phyloP scores from a whole-genome alignment of 2,113 vertebrate genomes.

The Pseudopodoces humilis region DNA sequence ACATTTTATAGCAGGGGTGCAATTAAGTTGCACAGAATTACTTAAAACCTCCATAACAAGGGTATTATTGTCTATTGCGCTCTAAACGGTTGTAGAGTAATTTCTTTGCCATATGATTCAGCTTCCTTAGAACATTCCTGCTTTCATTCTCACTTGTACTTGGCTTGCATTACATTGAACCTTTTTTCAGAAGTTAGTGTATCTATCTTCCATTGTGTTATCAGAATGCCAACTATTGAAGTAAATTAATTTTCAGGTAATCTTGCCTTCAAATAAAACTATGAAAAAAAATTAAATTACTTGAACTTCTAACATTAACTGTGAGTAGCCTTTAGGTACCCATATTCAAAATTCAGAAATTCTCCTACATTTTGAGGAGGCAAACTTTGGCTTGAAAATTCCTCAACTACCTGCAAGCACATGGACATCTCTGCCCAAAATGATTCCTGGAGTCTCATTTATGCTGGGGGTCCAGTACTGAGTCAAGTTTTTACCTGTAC shows the following conservation, averaged over 20 bases:
- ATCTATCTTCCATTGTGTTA: not conserved
- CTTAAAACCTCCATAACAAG: not conserved
- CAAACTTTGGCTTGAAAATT: not conserved
- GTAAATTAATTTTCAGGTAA: not conserved
- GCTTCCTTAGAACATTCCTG: not conserved
- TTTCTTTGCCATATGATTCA: not conserved
- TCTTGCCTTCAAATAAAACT: not conserved
- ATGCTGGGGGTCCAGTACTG: not conserved
- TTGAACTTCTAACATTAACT: not conserved
- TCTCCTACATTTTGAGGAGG: not conserved
- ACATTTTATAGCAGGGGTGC: not conserved
- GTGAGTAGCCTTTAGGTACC: not conserved
- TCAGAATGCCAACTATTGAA: not conserved
- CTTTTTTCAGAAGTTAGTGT: not conserved
- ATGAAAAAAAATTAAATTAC: not conserved
- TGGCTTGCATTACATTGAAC: not conserved
- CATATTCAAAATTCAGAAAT: not conserved
- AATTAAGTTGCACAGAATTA: not conserved
- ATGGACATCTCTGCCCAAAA: no score
- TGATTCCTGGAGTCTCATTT: not conserved
- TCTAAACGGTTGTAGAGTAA: not conserved
- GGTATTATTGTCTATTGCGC: not conserved
- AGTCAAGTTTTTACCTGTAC: not conserved
- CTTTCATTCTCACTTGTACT: not conserved
- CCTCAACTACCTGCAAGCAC: not conserved